Evolutionary conservation across 2,888 invertebrate species (phyloP).

Genomic region (Bombylius major): DNA sequence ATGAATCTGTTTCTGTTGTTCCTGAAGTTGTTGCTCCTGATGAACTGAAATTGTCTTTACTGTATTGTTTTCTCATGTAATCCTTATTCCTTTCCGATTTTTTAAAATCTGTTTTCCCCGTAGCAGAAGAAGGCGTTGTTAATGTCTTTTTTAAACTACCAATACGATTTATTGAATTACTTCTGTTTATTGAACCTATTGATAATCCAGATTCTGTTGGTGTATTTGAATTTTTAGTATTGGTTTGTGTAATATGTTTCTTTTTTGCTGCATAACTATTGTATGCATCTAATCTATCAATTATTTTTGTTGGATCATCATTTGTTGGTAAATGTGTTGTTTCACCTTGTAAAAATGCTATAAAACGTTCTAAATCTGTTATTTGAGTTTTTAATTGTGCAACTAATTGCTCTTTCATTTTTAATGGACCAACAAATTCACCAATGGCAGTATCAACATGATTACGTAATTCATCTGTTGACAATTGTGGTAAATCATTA

Average conservation of each 20-base stretch:
- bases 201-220: too few species aligned
- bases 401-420: conserved; percentile 94
- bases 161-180: too few species aligned
- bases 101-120: too few species aligned
- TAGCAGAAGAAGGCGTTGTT: too few species aligned
- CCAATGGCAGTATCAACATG: conserved; percentile 84
- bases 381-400: conserved; percentile 93
- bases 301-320: conserved; percentile 15
- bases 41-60: too few species aligned
- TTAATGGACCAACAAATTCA: conserved; percentile 83
- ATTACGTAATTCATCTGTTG: conserved; percentile 69
- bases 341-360: conserved; percentile 83
- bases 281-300: conserved; percentile 20
- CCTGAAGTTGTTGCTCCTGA: too few species aligned
- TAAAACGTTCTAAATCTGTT: conserved; percentile 92
- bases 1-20: not conserved
- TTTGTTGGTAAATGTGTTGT: conserved; percentile 23
- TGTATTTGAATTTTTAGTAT: too few species aligned
- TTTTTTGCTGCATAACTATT: conserved; percentile 35
- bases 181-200: too few species aligned
- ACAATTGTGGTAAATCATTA: conserved; percentile 55
- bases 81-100: too few species aligned
- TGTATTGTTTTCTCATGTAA: too few species aligned
- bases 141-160: too few species aligned
- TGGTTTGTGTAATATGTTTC: conserved; percentile 12